Evolutionary conservation across 2,113 vertebrate species (phyloP).

Genomic region (Mormoops blainvillei): DNA sequence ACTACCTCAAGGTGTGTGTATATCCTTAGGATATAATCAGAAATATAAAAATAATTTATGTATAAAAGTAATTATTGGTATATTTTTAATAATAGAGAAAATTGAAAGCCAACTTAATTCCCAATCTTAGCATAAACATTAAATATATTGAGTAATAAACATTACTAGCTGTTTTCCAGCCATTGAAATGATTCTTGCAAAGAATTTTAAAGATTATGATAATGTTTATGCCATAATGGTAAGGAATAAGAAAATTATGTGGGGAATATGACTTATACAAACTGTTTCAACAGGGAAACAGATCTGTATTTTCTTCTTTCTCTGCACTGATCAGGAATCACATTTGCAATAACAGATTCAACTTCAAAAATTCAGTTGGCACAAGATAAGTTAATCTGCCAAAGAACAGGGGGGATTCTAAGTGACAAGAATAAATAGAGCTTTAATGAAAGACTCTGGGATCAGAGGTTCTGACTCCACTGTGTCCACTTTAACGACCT

Average conservation of each 20-base stretch:
- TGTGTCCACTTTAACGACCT: not conserved
- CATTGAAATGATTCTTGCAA: not conserved
- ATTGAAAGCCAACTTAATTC: not conserved
- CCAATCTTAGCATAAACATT: not conserved
- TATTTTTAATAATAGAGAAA: not conserved
- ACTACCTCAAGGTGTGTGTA: not conserved
- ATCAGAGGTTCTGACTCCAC: not conserved
- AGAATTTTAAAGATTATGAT: not conserved
- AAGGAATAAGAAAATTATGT: not conserved
- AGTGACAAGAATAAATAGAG: not conserved
- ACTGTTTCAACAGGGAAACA: not conserved
- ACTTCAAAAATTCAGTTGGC: not conserved
- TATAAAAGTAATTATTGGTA: not conserved
- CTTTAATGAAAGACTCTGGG: slow-evolving; percentile 7
- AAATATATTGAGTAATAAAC: not conserved
- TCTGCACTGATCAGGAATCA: not conserved
- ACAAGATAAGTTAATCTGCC: not conserved
- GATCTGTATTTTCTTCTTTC: not conserved
- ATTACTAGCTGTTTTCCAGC: not conserved
- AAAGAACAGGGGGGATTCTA: not conserved
- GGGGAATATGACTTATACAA: not conserved
- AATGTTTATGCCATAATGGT: not conserved
- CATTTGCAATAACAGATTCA: not conserved
- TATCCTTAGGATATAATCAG: not conserved
- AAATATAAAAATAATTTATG: not conserved